These are phyloP conservation scores for Maniola jurtina DNA, from an alignment of 1,140 invertebrate genomes.

Conservation along the genomic window DNA sequence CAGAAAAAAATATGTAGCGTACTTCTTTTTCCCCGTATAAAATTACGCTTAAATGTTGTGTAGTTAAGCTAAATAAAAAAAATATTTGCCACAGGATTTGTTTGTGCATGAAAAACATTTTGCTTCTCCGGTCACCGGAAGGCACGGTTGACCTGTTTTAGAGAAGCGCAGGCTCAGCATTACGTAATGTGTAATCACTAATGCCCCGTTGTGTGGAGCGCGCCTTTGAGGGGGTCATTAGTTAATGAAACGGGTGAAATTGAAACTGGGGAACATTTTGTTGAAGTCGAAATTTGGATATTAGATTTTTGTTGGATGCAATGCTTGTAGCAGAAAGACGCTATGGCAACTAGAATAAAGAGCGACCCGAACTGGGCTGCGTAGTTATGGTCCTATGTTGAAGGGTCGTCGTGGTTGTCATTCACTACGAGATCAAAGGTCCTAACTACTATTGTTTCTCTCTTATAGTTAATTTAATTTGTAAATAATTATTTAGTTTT, in stretches of 20 bases:
- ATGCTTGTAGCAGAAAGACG: too few relatives aligned
- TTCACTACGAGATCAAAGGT: too few relatives aligned
- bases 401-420: too few relatives aligned
- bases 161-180: constrained; percentile 24
- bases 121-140: constrained; percentile 18
- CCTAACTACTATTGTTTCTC: too few relatives aligned
- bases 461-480: too few relatives aligned
- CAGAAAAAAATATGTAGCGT: not conserved
- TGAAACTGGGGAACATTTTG: constrained; percentile 1
- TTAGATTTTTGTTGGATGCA: too few relatives aligned
- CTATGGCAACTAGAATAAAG: too few relatives aligned
- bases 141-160: constrained; percentile 32
- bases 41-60: not conserved
- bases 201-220: constrained; percentile 19
- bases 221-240: constrained; percentile 26
- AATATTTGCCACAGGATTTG: not conserved
- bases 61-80: not conserved
- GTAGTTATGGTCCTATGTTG: too few relatives aligned
- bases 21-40: not conserved
- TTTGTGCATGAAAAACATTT: constrained; percentile 8
- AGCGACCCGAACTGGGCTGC: too few relatives aligned
- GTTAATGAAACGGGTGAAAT: constrained; percentile 25
- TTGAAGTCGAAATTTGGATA: not conserved
- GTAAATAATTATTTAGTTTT: too few relatives aligned
- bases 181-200: constrained; percentile 32